Evolutionary conservation across 2,113 vertebrate genomes (phyloP).

Genomic region (Thamnophis sirtalis): DNA sequence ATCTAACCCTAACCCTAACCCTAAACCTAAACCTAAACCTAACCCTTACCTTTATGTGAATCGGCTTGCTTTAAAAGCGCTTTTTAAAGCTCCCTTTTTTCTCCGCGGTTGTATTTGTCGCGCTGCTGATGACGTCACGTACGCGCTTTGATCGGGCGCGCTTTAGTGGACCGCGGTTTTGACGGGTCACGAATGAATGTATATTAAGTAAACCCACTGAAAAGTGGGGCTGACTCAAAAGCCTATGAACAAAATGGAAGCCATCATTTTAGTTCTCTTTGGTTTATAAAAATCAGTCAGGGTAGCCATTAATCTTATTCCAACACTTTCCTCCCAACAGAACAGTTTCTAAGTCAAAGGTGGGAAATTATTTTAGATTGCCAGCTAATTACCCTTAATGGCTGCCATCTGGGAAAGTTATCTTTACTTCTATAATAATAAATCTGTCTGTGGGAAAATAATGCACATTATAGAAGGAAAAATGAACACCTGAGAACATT

Average conservation of each 20-base stretch:
- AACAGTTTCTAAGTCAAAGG: not conserved
- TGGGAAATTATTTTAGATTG: not conserved
- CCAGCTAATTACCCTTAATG: not conserved
- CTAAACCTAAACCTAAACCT: too few relatives aligned
- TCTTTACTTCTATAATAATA: not conserved
- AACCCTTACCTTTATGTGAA: too few relatives aligned
- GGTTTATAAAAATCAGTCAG: not conserved
- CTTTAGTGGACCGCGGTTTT: too few relatives aligned
- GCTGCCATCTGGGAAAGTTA: not conserved
- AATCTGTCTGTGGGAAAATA: not conserved
- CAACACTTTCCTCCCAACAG: not conserved
- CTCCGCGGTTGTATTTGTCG: too few relatives aligned
- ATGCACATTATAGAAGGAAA: not conserved
- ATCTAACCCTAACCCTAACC: too few relatives aligned
- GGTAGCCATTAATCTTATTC: not conserved
- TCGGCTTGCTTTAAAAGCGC: too few relatives aligned
- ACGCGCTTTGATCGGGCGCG: too few relatives aligned
- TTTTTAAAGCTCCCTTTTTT: too few relatives aligned
- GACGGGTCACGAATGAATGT: too few relatives aligned
- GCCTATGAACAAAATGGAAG: not conserved
- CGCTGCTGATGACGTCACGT: too few relatives aligned
- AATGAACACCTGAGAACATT: not conserved
- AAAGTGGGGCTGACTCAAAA: not conserved
- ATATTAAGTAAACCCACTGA: not conserved
- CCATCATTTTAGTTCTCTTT: not conserved